Percentiles rank a stretch among this genome's conserved stretches.
Evolutionary conservation across 2,888 invertebrate genomes (phyloP).

Genomic region (Rhyacophila evoluta): DNA sequence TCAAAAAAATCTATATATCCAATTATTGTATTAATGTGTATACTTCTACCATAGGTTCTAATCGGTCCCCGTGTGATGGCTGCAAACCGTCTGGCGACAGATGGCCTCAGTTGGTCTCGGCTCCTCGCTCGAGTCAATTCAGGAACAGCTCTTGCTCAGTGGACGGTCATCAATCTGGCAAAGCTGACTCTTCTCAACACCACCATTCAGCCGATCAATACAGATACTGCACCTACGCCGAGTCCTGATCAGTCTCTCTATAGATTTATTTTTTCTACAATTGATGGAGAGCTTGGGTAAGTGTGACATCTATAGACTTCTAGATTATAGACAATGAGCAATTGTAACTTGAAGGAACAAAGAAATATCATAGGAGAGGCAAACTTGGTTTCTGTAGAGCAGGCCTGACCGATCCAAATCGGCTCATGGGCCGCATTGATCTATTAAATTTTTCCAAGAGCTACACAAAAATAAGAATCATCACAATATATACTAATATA

Average conservation of each 20-base stretch:
- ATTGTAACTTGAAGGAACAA: too few relatives aligned
- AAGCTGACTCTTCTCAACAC: slow-evolving; percentile 63
- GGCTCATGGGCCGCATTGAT: too few relatives aligned
- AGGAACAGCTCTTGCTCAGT: slow-evolving; percentile 88
- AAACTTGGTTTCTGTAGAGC: too few relatives aligned
- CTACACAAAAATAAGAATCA: too few relatives aligned
- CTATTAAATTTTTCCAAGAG: too few relatives aligned
- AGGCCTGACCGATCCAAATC: too few relatives aligned
- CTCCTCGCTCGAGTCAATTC: slow-evolving; percentile 79
- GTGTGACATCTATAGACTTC: too few relatives aligned
- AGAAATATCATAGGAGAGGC: too few relatives aligned
- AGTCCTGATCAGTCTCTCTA: slow-evolving; percentile 51
- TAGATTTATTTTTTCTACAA: slow-evolving; percentile 50
- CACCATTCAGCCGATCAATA: slow-evolving; percentile 46
- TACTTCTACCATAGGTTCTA: slow-evolving; percentile 66
- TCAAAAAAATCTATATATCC: too few relatives aligned
- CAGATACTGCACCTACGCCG: slow-evolving; percentile 28
- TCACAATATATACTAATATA: too few relatives aligned
- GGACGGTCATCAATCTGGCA: slow-evolving; percentile 84
- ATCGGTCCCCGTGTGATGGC: slow-evolving; percentile 84
- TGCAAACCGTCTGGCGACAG: slow-evolving; percentile 83
- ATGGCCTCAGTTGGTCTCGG: slow-evolving; percentile 80
- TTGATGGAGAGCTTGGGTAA: slow-evolving; percentile 51
- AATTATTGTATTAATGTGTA: background rate
- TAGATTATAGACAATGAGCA: too few relatives aligned